Base-by-base conservation (phyloP, 92 coral and sea anemone genomes). In the Parazoanthus swiftii region DNA sequence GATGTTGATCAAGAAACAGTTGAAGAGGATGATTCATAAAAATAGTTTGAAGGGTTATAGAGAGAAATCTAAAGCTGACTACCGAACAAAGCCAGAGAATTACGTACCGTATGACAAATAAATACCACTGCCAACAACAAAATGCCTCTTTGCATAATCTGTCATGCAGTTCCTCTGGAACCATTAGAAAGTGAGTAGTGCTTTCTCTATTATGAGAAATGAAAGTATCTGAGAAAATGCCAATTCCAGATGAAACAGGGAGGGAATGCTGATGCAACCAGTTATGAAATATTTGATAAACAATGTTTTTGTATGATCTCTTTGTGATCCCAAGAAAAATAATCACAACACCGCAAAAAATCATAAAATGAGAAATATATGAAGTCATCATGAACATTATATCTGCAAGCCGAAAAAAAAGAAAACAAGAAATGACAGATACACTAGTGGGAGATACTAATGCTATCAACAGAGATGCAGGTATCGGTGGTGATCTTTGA, bases 111-210 rank as follows among this genome's bases (percentile, higher is more conserved):
- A 75, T 18, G 13, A 43, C 3, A 75, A 75, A 37, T 4, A 75
- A 38, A 75, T 29, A 73, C 77, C 39, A 11, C 39, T 13, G 77
- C 11, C 77, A 73, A 73, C 21, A 16, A 39, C 20, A 39, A 16
- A 73, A 39, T 11, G 20, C 44, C 36, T 73, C 20, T 73, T 73
- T 39, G 39, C 77, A 73, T 36, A 73, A 36, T 73, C 29, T 73
- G 43, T 73, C 77, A 73, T 73, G 77, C 42, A 73, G 23, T 73
- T 73, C 77, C 77, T 73, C 77, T 73, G 44, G 77, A 73, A 73
- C 20, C 44, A 73, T 73, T 5, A 73, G 37, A 73, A 35, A 25
- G 37, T 71, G 5, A 33, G 44, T 73, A 0, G 36, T 35, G 36
- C 42, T 73, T 33, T 35, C 8, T 73, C 0, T 73, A 54, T 11